A percentile compares a stretch with the other conserved stretches of the same genome.
phyloP scores from a whole-genome alignment of 2,113 vertebrate genomes.

The Lepisosteus osseus region DNA sequence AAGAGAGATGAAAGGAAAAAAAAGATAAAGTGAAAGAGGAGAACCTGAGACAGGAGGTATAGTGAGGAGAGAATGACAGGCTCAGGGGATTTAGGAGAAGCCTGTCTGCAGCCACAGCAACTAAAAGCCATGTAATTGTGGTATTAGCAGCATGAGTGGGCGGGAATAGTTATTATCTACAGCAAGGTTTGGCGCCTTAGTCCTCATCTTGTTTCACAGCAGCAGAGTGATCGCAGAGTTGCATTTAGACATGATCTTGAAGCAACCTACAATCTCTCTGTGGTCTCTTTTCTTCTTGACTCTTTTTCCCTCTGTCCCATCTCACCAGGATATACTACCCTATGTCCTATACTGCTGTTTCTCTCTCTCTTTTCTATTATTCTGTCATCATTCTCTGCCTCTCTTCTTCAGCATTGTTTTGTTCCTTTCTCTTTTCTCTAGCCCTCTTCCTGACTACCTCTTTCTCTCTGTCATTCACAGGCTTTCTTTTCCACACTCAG shows the following conservation, averaged over 20 bases:
- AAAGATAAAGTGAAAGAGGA: conserved; percentile 7
- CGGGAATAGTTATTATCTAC: conserved; percentile 7
- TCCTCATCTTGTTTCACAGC: no score
- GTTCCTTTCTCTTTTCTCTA: no score
- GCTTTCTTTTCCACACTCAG: no score
- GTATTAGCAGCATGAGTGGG: conserved; percentile 8
- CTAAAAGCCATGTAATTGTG: conserved; percentile 16
- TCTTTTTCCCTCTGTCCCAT: not conserved
- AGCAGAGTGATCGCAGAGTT: no score
- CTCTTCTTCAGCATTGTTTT: not conserved
- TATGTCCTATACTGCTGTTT: no score
- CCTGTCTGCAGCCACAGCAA: not conserved
- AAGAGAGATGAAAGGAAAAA: not conserved
- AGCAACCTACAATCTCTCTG: not conserved
- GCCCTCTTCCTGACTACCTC: no score
- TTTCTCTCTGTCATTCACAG: no score
- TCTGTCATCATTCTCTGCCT: not conserved
- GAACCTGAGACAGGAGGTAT: not conserved
- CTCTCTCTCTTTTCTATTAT: not conserved
- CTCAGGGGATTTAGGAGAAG: not conserved
- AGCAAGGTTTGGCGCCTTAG: not conserved
- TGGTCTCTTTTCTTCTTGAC: not conserved
- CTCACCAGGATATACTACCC: not conserved
- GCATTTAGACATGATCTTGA: no score
- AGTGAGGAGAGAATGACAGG: conserved; percentile 5